Conservation (phyloP, 1,140 invertebrate genomes). For the Heterodera carotae region DNA sequence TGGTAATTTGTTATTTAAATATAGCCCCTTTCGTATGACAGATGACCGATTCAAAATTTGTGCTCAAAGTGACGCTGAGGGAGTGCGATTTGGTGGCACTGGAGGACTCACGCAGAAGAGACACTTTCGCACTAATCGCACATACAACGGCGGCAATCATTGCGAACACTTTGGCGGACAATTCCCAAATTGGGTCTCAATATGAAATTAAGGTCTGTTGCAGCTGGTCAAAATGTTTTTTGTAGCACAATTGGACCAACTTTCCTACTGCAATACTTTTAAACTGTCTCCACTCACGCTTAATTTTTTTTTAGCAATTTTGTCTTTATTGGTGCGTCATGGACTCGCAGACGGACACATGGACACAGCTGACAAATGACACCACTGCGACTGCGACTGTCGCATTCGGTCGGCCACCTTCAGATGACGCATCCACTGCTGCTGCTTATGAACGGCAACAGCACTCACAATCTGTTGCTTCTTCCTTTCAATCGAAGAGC, state of each 20-base stretch:
- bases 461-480: no score
- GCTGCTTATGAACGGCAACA: not conserved
- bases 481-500: not conserved
- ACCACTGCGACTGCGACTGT: constrained; percentile 46
- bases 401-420: not conserved
- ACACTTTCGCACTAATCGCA: constrained; percentile 68
- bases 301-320: constrained; percentile 57
- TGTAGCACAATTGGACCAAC: no score
- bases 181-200: constrained; percentile 67
- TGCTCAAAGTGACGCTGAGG: constrained; percentile 88
- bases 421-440: not conserved
- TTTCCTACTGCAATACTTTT: no score
- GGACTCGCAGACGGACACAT: constrained; percentile 43
- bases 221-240: no score
- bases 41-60: constrained; percentile 67
- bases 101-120: constrained; percentile 81
- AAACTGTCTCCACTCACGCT: no score
- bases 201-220: constrained; percentile 59
- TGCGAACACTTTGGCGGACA: constrained; percentile 67
- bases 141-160: constrained; percentile 90
- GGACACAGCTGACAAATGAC: constrained; percentile 57
- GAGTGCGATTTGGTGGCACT: constrained; percentile 92
- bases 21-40: no score
- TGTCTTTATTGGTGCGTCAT: constrained; percentile 57
- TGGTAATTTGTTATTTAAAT: no score